phyloP scores from a whole-genome alignment of 2,888 invertebrate genomes.

The Plusia festucae region DNA sequence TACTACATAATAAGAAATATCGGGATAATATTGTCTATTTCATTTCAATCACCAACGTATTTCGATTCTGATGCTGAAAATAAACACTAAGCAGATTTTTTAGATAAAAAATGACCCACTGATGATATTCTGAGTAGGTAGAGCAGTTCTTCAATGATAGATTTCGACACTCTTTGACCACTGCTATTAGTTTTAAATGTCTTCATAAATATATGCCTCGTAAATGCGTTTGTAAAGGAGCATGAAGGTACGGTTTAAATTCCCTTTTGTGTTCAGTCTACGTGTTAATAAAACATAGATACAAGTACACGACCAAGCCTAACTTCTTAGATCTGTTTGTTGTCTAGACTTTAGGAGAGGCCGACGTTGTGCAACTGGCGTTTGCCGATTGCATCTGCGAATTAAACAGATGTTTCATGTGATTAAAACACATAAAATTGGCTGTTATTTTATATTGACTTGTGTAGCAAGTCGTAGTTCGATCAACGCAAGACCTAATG shows the following conservation, averaged over 20 bases:
- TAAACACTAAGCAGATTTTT: no score
- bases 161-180: neutral
- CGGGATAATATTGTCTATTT: no score
- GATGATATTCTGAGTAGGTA: neutral
- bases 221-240: neutral
- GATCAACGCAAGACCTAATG: neutral
- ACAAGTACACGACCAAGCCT: slow-evolving; percentile 1
- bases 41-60: no score
- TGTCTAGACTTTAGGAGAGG: neutral
- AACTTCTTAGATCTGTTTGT: slow-evolving; percentile 3
- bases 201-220: neutral
- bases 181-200: neutral
- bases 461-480: neutral
- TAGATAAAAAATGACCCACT: neutral
- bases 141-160: neutral
- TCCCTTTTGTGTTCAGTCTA: neutral
- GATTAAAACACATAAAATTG: slow-evolving; percentile 6
- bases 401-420: slow-evolving; percentile 7
- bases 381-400: neutral
- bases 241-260: neutral
- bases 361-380: neutral
- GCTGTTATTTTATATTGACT: neutral
- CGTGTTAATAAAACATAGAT: neutral
- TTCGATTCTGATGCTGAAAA: no score
- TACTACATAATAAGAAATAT: no score